phyloP scores from a whole-genome alignment of 2,797 vertebrate species.

The Avahi laniger region DNA sequence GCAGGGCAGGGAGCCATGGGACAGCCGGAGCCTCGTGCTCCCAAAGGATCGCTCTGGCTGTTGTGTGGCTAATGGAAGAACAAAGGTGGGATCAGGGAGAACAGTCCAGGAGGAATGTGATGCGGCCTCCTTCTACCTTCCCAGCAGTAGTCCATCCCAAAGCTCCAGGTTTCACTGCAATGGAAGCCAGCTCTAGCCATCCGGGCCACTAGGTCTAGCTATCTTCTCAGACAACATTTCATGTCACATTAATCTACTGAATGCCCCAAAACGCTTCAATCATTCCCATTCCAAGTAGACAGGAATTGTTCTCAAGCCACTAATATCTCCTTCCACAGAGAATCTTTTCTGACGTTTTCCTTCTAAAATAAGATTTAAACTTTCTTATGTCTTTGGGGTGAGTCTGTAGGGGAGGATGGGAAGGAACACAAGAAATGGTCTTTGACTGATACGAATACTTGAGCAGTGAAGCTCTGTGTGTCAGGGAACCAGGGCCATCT shows the following conservation, averaged over 20 bases:
- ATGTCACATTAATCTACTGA: not conserved
- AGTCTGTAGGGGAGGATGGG: not conserved
- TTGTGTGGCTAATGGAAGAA: not conserved
- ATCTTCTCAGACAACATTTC: not conserved
- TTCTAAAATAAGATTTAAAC: not conserved
- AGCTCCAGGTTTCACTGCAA: too few species aligned
- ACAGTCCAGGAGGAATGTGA: not conserved
- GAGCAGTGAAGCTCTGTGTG: too few species aligned
- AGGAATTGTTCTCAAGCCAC: not conserved
- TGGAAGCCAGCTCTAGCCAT: not conserved
- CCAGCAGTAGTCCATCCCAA: not conserved
- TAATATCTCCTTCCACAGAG: not conserved
- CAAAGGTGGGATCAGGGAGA: not conserved
- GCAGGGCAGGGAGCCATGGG: not conserved
- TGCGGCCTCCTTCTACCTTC: not conserved
- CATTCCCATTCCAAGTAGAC: not conserved
- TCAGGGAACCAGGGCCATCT: not conserved
- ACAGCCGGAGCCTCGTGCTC: not conserved
- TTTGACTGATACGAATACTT: not conserved
- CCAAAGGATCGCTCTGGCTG: not conserved
- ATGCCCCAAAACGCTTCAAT: not conserved
- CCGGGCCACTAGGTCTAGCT: not conserved
- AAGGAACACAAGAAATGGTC: not conserved
- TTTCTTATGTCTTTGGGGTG: not conserved
- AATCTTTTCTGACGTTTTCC: not conserved